Evolutionary conservation across 2,113 vertebrate genomes (phyloP).

Genomic region (Sialia sialis): DNA sequence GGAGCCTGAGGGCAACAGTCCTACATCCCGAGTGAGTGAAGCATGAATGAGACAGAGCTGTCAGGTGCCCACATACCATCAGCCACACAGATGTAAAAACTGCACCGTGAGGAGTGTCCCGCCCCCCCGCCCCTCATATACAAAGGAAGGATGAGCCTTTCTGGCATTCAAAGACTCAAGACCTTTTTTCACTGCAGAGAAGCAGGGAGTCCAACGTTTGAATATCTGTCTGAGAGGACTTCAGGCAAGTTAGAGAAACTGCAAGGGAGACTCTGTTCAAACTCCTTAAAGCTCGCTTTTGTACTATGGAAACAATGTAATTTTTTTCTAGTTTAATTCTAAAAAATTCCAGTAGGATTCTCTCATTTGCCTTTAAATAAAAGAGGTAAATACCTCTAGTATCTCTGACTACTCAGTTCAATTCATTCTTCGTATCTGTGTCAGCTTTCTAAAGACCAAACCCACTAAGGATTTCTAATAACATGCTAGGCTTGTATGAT

Average conservation of each 20-base stretch:
- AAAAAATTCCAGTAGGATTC: background rate
- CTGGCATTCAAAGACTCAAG: background rate
- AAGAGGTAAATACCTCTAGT: background rate
- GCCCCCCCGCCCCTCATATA: background rate
- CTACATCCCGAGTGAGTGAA: constrained; percentile 20
- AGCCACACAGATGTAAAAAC: constrained; percentile 11
- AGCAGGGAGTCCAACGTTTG: background rate
- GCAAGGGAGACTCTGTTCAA: background rate
- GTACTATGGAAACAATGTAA: background rate
- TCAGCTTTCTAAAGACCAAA: background rate
- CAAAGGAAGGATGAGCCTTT: background rate
- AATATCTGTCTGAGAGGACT: background rate
- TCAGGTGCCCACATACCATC: background rate
- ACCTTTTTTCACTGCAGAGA: background rate
- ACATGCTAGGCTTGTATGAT: background rate
- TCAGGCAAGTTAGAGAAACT: background rate
- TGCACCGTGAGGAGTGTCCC: constrained; percentile 5
- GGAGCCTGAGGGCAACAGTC: background rate
- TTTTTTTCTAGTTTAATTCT: background rate
- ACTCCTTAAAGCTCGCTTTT: background rate
- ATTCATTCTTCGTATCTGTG: background rate
- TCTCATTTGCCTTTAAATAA: background rate
- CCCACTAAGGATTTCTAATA: background rate
- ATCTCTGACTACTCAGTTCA: background rate
- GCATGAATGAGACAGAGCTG: constrained; percentile 35